Conservation (phyloP, 2,797 vertebrate genomes). For the Lerista edwardsae region DNA sequence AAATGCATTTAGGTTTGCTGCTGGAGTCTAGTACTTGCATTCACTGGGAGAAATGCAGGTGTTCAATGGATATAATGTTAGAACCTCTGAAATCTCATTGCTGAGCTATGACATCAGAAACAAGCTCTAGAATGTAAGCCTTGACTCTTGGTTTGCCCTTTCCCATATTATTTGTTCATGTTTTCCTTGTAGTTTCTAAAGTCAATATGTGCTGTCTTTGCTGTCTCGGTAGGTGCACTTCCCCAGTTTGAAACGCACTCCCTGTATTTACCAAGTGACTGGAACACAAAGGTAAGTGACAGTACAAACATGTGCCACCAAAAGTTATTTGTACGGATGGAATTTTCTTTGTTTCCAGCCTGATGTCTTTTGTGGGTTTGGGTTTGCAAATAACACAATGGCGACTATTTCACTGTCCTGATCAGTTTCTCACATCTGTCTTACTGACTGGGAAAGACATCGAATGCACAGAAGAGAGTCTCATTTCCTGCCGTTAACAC, state of each 20-base stretch:
- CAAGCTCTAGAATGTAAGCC: background rate
- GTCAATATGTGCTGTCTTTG: background rate
- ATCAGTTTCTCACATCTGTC: background rate
- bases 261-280: background rate
- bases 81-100: background rate
- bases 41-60: background rate
- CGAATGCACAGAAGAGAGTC: background rate
- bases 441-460: constrained; percentile 21
- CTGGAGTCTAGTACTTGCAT: background rate
- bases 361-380: background rate
- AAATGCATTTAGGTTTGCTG: too few species aligned
- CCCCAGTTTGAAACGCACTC: too few species aligned
- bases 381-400: background rate
- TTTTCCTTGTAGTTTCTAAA: background rate
- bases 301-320: background rate
- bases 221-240: background rate
- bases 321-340: background rate
- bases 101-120: background rate
- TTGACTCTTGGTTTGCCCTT: background rate
- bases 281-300: background rate
- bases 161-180: background rate
- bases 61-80: background rate
- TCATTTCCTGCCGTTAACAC: constrained; percentile 36
- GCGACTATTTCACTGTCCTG: background rate
- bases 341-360: background rate